phyloP scores from a whole-genome alignment of 2,113 vertebrate species.

The Sebastes schlegelii region DNA sequence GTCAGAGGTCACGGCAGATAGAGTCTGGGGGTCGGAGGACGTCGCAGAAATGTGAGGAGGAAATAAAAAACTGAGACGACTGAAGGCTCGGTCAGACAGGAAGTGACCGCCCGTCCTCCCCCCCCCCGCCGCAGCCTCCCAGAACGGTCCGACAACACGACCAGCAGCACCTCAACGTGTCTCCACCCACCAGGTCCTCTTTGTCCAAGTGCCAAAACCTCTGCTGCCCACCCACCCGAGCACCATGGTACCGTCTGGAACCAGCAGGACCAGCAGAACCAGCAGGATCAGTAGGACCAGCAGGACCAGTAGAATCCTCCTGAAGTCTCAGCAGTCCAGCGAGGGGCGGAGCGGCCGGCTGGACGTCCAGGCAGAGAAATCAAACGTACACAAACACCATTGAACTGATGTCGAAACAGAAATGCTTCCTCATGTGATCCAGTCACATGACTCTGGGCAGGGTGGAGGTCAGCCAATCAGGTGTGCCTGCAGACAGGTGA shows the following conservation, averaged over 20 bases:
- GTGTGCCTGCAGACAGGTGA: slow-evolving; percentile 80
- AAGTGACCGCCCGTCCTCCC: neutral
- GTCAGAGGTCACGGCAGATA: slow-evolving; percentile 35
- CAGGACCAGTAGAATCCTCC: neutral
- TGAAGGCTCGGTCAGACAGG: neutral
- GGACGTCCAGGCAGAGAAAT: slow-evolving; percentile 77
- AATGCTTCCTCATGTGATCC: slow-evolving; percentile 88
- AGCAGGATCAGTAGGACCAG: neutral
- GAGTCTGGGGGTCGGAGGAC: neutral
- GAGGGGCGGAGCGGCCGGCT: slow-evolving; percentile 65
- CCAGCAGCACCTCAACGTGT: neutral
- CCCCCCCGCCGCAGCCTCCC: too few relatives aligned
- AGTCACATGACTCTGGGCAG: slow-evolving; percentile 88
- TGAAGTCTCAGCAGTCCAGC: slow-evolving; percentile 38
- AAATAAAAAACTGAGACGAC: neutral
- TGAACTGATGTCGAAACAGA: slow-evolving; percentile 91
- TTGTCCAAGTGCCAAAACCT: slow-evolving; percentile 3
- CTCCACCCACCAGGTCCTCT: slow-evolving; percentile 26
- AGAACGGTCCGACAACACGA: neutral
- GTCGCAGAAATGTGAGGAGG: neutral
- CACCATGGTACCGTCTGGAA: neutral
- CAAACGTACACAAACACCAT: slow-evolving; percentile 89
- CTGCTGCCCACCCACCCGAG: neutral
- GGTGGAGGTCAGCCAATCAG: slow-evolving; percentile 82
- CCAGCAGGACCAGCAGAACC: neutral